A percentile compares a stretch with the other conserved stretches of the same genome.
Evolutionary conservation across 2,797 vertebrate genomes (phyloP).

Genomic region (Lepus townsendii): DNA sequence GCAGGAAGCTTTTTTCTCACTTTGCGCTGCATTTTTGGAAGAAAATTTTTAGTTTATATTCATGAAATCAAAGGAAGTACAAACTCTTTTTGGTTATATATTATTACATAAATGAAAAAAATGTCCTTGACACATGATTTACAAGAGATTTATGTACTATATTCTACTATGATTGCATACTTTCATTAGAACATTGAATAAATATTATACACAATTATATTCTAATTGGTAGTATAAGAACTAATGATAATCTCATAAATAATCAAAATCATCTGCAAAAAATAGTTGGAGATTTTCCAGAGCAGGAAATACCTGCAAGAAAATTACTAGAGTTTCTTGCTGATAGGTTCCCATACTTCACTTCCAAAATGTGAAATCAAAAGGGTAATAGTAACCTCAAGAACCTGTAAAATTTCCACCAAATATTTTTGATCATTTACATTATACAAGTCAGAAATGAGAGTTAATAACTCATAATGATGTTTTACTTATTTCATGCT

Average conservation of each 20-base stretch:
- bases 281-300: neutral
- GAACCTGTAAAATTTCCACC: neutral
- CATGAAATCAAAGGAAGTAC: constrained; percentile 49
- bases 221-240: neutral
- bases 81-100: neutral
- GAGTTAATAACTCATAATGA: neutral
- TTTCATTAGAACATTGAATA: neutral
- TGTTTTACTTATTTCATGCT: neutral
- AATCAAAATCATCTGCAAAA: neutral
- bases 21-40: neutral
- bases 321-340: neutral
- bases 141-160: neutral
- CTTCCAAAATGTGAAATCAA: neutral
- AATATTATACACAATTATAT: neutral
- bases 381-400: neutral
- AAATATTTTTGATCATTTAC: neutral
- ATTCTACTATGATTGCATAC: neutral
- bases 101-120: neutral
- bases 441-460: neutral
- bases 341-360: neutral
- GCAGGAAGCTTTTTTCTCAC: constrained; percentile 12
- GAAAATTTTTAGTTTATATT: constrained; percentile 11
- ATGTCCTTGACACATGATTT: neutral
- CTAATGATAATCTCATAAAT: neutral
- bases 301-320: neutral